phyloP scores from a whole-genome alignment of 1,140 invertebrate species.

The Formica exsecta region DNA sequence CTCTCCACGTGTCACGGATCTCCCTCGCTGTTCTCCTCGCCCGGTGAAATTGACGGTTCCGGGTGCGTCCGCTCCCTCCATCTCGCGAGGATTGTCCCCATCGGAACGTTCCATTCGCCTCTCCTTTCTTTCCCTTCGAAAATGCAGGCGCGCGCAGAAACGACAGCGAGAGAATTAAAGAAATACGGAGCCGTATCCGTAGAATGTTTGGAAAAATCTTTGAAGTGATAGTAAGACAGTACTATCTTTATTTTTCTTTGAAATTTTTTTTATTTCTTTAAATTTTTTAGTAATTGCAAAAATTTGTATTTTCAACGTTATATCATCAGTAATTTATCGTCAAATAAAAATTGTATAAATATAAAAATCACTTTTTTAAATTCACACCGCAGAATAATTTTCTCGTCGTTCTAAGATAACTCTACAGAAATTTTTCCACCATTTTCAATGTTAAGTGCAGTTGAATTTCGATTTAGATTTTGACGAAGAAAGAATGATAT shows the following conservation, averaged over 20 bases:
- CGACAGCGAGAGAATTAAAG: constrained; percentile 27
- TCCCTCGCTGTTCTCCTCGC: constrained; percentile 66
- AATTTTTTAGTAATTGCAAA: background rate
- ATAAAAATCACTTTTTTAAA: background rate
- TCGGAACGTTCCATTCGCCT: constrained; percentile 58
- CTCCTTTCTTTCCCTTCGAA: constrained; percentile 69
- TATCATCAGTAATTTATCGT: background rate
- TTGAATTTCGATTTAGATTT: background rate
- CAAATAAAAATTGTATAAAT: background rate
- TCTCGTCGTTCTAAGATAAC: background rate
- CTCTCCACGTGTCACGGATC: constrained; percentile 67
- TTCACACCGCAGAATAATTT: background rate
- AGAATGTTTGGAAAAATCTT: constrained; percentile 1
- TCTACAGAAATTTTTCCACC: background rate
- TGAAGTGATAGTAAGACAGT: background rate
- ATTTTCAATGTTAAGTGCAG: background rate
- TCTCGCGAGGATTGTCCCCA: constrained; percentile 19
- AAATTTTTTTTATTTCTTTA: background rate
- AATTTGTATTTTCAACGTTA: background rate
- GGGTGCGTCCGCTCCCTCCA: constrained; percentile 61
- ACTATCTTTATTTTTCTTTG: background rate
- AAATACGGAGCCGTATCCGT: constrained; percentile 33
- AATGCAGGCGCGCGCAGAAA: constrained; percentile 35
- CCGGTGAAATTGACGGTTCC: constrained; percentile 75
- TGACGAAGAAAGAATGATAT: background rate